phyloP scores from a whole-genome alignment of 2,797 vertebrate genomes.

The Macrochelys suwanniensis region DNA sequence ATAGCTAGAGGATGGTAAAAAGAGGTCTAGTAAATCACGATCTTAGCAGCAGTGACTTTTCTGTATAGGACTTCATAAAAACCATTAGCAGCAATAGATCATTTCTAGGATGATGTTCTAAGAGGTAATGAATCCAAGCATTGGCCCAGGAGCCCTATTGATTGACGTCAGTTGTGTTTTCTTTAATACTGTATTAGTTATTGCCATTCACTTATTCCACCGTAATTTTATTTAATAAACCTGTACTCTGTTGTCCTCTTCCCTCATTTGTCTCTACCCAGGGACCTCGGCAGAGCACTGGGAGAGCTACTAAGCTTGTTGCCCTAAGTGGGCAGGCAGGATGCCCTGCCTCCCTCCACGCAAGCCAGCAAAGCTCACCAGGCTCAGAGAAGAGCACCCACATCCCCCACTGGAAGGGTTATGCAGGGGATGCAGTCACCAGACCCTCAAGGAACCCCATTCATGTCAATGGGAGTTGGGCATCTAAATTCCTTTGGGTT shows the following conservation, averaged over 20 bases:
- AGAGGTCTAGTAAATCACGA: slow-evolving; percentile 1
- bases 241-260: not conserved
- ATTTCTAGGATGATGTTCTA: not conserved
- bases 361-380: not conserved
- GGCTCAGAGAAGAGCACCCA: not conserved
- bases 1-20: not conserved
- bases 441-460: not conserved
- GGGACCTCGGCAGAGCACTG: not conserved
- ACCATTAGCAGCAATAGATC: not conserved
- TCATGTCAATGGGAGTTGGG: not conserved
- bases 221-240: not conserved
- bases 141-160: not conserved
- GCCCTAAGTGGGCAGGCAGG: not conserved
- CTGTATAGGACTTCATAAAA: slow-evolving; percentile 23
- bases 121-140: not conserved
- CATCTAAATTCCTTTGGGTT: not conserved
- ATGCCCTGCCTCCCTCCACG: not conserved
- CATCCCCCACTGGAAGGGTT: not conserved
- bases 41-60: not conserved
- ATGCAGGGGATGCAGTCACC: not conserved
- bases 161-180: not conserved
- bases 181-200: not conserved
- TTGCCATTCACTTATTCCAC: not conserved
- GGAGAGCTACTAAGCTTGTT: not conserved
- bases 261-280: not conserved